A percentile compares a stretch with the other conserved stretches of the same genome.
Conservation (phyloP, 2,797 vertebrate genomes). For the Trachops cirrhosus region DNA sequence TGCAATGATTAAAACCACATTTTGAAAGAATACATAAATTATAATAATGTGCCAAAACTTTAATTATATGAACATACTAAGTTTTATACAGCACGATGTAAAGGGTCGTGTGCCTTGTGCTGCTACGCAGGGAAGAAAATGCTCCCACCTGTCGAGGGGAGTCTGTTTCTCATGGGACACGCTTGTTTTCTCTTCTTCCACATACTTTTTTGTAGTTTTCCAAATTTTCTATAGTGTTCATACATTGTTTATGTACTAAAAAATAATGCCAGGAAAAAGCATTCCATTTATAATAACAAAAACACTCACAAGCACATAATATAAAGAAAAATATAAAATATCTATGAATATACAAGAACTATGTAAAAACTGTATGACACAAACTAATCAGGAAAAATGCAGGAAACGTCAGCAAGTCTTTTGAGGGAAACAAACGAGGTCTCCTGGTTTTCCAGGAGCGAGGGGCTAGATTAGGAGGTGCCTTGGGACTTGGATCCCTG, state of each 20-base stretch:
- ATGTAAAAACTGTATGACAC: not conserved
- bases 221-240: not conserved
- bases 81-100: not conserved
- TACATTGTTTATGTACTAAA: not conserved
- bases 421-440: not conserved
- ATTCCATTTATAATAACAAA: not conserved
- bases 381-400: not conserved
- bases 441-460: not conserved
- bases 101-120: not conserved
- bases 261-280: not conserved
- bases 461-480: not conserved
- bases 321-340: slow-evolving; percentile 4
- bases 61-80: not conserved
- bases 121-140: not conserved
- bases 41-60: not conserved
- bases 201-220: not conserved
- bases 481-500: not conserved
- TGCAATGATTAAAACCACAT: not conserved
- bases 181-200: not conserved
- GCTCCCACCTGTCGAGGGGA: not conserved
- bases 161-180: slow-evolving; percentile 6
- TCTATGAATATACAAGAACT: not conserved
- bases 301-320: not conserved
- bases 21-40: not conserved
- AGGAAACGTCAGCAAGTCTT: not conserved